Evolutionary conservation across 1,140 invertebrate genomes (phyloP).

Genomic region (Penaeus japonicus): DNA sequence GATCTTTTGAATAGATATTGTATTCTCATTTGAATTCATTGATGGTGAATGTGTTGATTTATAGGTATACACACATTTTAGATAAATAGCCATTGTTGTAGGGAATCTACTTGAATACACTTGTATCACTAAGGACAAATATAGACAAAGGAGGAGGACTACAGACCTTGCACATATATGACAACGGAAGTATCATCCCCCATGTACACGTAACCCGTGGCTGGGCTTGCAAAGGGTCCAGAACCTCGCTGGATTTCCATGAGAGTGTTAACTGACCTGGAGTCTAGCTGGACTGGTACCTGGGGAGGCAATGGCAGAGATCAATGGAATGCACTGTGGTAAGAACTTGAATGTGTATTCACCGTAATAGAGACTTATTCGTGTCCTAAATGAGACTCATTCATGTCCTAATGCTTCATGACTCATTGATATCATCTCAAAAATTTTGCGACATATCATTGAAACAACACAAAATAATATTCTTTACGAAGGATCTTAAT

Average conservation of each 20-base stretch:
- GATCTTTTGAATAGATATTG: conserved; percentile 1
- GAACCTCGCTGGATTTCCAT: conserved; percentile 54
- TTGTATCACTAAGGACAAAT: neutral
- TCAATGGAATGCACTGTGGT: neutral
- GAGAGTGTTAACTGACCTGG: conserved; percentile 51
- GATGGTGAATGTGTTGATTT: too few relatives aligned
- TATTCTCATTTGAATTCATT: too few relatives aligned
- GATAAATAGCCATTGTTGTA: too few relatives aligned
- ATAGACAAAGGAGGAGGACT: neutral
- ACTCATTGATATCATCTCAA: too few relatives aligned
- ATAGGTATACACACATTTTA: too few relatives aligned
- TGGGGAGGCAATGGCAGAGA: neutral
- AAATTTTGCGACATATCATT: neutral
- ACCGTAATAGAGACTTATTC: too few relatives aligned
- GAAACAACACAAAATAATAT: neutral
- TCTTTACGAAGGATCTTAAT: neutral
- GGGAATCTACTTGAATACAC: too few relatives aligned
- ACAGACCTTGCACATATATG: conserved; percentile 54
- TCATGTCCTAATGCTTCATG: too few relatives aligned
- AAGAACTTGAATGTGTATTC: too few relatives aligned
- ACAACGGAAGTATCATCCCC: conserved; percentile 56
- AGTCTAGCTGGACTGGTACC: conserved; percentile 49
- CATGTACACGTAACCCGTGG: conserved; percentile 50
- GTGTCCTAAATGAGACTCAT: too few relatives aligned
- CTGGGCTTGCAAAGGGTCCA: conserved; percentile 33